These are phyloP conservation scores for Aplidium turbinatum DNA, from an alignment of 23 tunicate genomes.

Conservation along the genomic window DNA sequence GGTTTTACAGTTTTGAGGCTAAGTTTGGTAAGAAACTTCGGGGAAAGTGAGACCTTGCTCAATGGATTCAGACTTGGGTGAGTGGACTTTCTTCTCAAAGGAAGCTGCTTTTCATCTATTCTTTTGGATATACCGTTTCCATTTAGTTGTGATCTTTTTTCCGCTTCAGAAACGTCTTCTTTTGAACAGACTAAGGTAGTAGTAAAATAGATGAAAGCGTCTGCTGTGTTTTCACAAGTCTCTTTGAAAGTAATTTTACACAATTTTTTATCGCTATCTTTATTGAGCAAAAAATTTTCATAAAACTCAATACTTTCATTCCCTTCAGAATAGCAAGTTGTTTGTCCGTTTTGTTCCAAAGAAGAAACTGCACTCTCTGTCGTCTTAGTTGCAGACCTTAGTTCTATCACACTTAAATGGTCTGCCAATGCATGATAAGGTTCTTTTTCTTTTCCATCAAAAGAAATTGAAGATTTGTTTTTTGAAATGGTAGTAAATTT, in stretches of 20 bases:
- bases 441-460: no score
- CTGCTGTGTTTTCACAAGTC: not conserved
- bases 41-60: slow-evolving; percentile 41
- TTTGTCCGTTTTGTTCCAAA: no score
- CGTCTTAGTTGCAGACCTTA: no score
- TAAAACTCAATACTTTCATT: slow-evolving; percentile 5
- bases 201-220: not conserved
- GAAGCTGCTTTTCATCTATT: not conserved
- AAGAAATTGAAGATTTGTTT: no score
- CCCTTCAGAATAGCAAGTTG: no score
- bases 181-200: not conserved
- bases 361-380: no score
- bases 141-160: not conserved
- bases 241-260: slow-evolving; percentile 8
- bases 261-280: not conserved
- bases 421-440: no score
- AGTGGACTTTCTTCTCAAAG: not conserved
- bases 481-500: slow-evolving; percentile 25
- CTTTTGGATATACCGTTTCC: not conserved
- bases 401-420: no score
- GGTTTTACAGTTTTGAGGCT: not conserved
- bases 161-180: no score
- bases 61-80: no score
- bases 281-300: slow-evolving; percentile 18
- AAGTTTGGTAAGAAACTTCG: slow-evolving; percentile 28